Percentiles rank a stretch among this genome's conserved stretches.
phyloP scores from a whole-genome alignment of 2,113 vertebrate genomes.

The Chloropsis hardwickii region DNA sequence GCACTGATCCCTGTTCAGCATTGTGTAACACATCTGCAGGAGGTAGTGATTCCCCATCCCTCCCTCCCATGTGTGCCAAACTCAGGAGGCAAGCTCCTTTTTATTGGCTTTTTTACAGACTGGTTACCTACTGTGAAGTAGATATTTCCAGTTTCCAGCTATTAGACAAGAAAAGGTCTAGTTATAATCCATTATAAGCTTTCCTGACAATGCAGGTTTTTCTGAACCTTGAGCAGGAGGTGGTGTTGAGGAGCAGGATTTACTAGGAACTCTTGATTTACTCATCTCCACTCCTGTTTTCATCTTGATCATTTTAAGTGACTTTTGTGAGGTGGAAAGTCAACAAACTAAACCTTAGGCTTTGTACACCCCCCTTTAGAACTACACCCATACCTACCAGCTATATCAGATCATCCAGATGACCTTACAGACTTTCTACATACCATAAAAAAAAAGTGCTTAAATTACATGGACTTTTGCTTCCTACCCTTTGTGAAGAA shows the following conservation, averaged over 20 bases:
- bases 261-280: not conserved
- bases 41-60: not conserved
- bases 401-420: not conserved
- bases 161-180: not conserved
- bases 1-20: not conserved
- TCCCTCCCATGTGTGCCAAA: not conserved
- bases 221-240: not conserved
- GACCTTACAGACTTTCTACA: not conserved
- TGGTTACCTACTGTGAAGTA: not conserved
- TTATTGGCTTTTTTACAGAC: not conserved
- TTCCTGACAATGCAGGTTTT: not conserved
- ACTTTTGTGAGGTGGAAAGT: not conserved
- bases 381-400: not conserved
- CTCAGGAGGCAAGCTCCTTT: not conserved
- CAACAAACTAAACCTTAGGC: not conserved
- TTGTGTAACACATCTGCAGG: not conserved
- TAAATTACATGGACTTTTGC: not conserved
- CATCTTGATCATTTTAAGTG: not conserved
- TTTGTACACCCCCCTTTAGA: not conserved
- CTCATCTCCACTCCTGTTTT: not conserved
- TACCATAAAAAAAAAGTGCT: rapidly evolving
- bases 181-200: not conserved
- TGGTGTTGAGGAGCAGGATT: not conserved
- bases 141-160: not conserved
- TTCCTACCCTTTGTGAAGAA: not conserved